Evolutionary conservation across 2,113 vertebrate genomes (phyloP).

Genomic region (Hemibagrus wyckioides): DNA sequence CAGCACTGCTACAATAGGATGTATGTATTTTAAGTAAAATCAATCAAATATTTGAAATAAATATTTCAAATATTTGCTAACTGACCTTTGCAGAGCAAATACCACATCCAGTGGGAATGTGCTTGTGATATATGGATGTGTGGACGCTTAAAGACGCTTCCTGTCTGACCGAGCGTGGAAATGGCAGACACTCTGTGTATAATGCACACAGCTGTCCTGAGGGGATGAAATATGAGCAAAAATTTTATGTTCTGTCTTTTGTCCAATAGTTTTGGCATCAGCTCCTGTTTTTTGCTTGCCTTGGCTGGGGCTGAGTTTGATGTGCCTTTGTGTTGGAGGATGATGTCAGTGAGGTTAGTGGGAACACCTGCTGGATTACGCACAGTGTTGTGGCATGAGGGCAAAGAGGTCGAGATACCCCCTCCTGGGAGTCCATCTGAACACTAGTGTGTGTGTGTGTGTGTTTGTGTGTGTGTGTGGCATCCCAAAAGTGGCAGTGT

Average conservation of each 20-base stretch:
- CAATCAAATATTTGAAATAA: not conserved
- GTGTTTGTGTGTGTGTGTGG: constrained; percentile 25
- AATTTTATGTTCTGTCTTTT: constrained; percentile 39
- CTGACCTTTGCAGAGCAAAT: constrained; percentile 10
- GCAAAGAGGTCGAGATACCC: constrained; percentile 37
- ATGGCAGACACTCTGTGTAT: not conserved
- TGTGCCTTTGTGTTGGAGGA: constrained; percentile 51
- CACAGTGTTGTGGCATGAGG: constrained; percentile 30
- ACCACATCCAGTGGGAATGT: not conserved
- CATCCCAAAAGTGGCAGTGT: constrained; percentile 23
- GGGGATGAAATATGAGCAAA: constrained; percentile 36
- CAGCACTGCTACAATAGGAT: not conserved
- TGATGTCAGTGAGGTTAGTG: constrained; percentile 54
- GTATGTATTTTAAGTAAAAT: not conserved
- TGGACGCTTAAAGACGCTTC: constrained; percentile 7
- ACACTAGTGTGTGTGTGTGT: constrained; percentile 8
- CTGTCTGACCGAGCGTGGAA: constrained; percentile 17
- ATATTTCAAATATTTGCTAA: not conserved
- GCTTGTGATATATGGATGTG: not conserved
- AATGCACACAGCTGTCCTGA: not conserved
- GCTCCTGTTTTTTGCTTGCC: constrained; percentile 46
- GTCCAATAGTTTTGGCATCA: constrained; percentile 9
- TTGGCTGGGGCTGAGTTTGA: constrained; percentile 45
- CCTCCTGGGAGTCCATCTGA: constrained; percentile 35
- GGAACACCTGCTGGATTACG: constrained; percentile 59